phyloP scores from a whole-genome alignment of 1,140 invertebrate genomes.

The Helicoverpa armigera region DNA sequence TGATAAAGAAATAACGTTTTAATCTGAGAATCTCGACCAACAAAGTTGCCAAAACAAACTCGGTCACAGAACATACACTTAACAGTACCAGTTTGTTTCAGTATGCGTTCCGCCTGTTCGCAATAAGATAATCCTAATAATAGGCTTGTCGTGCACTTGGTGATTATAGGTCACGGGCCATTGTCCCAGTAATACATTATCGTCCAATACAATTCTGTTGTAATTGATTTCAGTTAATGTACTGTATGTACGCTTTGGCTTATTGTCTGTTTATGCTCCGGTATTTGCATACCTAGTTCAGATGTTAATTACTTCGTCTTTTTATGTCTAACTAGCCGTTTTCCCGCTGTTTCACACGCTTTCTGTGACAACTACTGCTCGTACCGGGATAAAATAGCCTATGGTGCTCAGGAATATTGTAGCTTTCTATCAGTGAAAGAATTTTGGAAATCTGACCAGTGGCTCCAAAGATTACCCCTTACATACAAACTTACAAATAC shows the following conservation, averaged over 20 bases:
- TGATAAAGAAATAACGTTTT: no score
- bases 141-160: slow-evolving; percentile 23
- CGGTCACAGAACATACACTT: background rate
- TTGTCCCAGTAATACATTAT: slow-evolving; percentile 18
- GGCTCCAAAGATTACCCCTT: no score
- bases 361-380: no score
- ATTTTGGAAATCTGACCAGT: no score
- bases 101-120: background rate
- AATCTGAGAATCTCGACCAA: no score
- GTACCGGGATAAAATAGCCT: no score
- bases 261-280: background rate
- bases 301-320: background rate
- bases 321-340: background rate
- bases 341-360: no score
- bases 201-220: slow-evolving; percentile 1
- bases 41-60: no score
- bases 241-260: background rate
- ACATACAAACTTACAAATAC: no score
- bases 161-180: slow-evolving; percentile 5
- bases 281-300: background rate
- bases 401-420: no score
- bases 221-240: slow-evolving; percentile 12
- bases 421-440: no score
- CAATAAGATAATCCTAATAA: slow-evolving; percentile 16
- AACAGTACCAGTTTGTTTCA: background rate